Evolutionary conservation across 2,797 vertebrate species (phyloP), one percentile per base, ranked within the genome.

Genomic region (Poeciliopsis turneri): DNA sequence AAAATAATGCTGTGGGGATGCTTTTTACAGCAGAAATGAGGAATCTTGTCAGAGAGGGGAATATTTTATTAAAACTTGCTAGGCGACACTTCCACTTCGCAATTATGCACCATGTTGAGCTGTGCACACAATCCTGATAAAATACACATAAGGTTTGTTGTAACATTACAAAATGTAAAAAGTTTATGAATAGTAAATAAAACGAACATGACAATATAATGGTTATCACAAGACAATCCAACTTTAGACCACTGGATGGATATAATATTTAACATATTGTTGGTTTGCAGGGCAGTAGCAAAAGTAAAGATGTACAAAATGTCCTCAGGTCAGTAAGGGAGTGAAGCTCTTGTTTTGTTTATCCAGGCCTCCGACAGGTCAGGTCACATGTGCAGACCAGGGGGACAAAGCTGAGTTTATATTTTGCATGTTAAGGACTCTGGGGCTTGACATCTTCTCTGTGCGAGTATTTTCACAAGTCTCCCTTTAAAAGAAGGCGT

Each of bases 401-500:
- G 9, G 28, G 43, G 69, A 75, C 73, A 55, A 84, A 84, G 80
- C 78, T 46, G n/a, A 84, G 66, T 77, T 80, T 79, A 75, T 71
- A 73, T 57, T 72, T 78, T 69, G 82, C 84, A 77, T 86, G 90
- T 84, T 84, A 84, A 89, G 83, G 74, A 84, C 78, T 75, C 76
- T 0, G 1, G 51, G 57, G 66, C 72, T 76, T 64, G 85, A 83
- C 87, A 86, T 76, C 75, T 85, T 78, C 78, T 87, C 87, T n/a
- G 77, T 47, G 74, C 55, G 92, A 90, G 84, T 85, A 74, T 85
- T 86, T 85, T 81, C 78, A 84, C 76, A 36, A 82, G 83, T 76
- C 71, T 81, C 76, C 23, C 72, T 87, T 89, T 84, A 83, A 92
- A 86, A 82, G 71, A 86, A 88, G 80, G 75, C 74, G 18, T 88